These are phyloP conservation scores for Sapayoa aenigma DNA, from an alignment of 2,113 vertebrate species.

Conservation along the genomic window DNA sequence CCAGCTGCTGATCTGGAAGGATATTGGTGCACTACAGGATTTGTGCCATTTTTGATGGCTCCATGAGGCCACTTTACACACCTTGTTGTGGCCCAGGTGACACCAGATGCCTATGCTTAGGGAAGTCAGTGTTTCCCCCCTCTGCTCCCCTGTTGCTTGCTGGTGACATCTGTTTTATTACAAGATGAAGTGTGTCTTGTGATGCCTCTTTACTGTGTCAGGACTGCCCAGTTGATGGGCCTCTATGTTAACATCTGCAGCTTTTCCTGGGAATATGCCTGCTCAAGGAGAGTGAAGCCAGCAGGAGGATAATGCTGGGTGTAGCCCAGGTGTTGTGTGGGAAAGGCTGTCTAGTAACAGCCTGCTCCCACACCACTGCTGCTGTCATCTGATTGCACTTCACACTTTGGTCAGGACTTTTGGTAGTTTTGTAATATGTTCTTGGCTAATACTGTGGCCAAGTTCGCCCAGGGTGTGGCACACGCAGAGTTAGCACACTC, in stretches of 20 bases:
- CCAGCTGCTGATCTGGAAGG: background rate
- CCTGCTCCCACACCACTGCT: background rate
- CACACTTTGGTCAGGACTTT: background rate
- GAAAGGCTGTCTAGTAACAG: background rate
- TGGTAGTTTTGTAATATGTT: background rate
- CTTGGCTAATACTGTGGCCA: background rate
- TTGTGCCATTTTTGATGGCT: background rate
- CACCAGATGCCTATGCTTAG: background rate
- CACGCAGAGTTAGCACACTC: background rate
- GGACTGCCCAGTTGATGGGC: background rate
- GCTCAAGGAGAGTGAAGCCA: background rate
- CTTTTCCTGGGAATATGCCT: background rate
- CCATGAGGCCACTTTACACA: background rate
- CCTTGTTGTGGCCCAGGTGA: background rate
- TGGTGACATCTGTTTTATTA: background rate
- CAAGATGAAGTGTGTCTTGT: background rate
- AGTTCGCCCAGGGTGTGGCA: background rate
- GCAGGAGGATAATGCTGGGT: background rate
- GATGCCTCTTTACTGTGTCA: background rate
- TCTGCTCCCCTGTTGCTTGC: background rate
- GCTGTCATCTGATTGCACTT: background rate
- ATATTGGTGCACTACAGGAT: background rate
- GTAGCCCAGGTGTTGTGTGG: background rate
- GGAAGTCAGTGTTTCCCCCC: background rate
- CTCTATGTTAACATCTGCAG: background rate